These are phyloP conservation scores for Proterorhinus semilunaris DNA, from an alignment of 2,113 vertebrate species.

Conservation along the genomic window DNA sequence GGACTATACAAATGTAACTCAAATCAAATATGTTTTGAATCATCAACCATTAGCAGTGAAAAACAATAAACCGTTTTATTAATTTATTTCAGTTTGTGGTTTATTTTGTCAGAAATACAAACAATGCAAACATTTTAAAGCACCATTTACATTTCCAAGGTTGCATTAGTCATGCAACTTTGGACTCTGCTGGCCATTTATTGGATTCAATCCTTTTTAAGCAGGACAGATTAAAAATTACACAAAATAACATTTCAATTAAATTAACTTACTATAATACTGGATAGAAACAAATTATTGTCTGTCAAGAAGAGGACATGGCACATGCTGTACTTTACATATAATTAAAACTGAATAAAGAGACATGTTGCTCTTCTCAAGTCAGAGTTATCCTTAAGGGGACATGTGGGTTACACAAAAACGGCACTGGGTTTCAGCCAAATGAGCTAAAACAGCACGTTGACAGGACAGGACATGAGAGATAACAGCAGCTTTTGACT, in stretches of 20 bases:
- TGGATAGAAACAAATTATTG: not conserved
- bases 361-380: not conserved
- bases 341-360: too few relatives aligned
- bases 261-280: slow-evolving; percentile 11
- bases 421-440: too few relatives aligned
- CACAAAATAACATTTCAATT: slow-evolving; percentile 22
- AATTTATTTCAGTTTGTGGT: slow-evolving; percentile 46
- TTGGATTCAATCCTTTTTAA: slow-evolving; percentile 27
- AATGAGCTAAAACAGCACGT: too few relatives aligned
- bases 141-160: slow-evolving; percentile 38
- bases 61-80: slow-evolving; percentile 5
- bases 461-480: too few relatives aligned
- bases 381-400: too few relatives aligned
- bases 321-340: not conserved
- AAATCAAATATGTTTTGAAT: too few relatives aligned
- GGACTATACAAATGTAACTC: too few relatives aligned
- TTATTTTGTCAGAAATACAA: slow-evolving; percentile 78
- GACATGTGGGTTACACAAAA: too few relatives aligned
- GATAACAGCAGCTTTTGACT: too few relatives aligned
- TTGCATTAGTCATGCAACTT: slow-evolving; percentile 30
- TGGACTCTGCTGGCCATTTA: slow-evolving; percentile 22
- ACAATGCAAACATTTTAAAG: slow-evolving; percentile 73
- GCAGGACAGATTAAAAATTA: slow-evolving; percentile 22
- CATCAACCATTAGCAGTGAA: not conserved
- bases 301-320: not conserved